Evolutionary conservation across 2,797 vertebrate species (phyloP).

Genomic region (Lagorchestes hirsutus): DNA sequence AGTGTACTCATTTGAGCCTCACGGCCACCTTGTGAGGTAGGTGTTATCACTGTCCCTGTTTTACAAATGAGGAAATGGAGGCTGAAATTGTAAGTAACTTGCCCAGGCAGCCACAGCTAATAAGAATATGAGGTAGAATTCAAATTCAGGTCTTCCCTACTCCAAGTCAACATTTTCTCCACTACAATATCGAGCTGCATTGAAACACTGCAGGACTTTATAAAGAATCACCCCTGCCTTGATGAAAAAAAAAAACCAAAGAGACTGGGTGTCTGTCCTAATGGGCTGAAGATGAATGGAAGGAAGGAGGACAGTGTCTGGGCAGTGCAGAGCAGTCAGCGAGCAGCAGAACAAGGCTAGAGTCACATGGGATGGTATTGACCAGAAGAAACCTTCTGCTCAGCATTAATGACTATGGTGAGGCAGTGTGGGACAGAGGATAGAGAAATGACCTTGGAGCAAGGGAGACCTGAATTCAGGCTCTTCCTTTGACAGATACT

Average conservation of each 20-base stretch:
- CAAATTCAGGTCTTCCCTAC: neutral
- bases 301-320: neutral
- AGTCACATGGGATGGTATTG: neutral
- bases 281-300: neutral
- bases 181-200: neutral
- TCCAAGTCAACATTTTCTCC: neutral
- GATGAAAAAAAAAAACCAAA: neutral
- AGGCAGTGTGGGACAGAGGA: neutral
- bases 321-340: neutral
- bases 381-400: neutral
- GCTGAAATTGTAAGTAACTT: conserved; percentile 46
- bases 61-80: conserved; percentile 39
- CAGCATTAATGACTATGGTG: neutral
- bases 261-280: neutral
- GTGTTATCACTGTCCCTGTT: conserved; percentile 24
- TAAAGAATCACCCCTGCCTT: neutral
- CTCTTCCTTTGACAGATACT: neutral
- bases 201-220: neutral
- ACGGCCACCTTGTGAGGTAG: neutral
- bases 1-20: neutral
- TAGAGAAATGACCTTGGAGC: neutral
- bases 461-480: neutral
- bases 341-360: neutral
- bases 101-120: neutral
- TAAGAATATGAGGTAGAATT: conserved; percentile 38